Base-by-base conservation (phyloP, 1,140 invertebrate genomes). In the Drosophila prosaltans region DNA sequence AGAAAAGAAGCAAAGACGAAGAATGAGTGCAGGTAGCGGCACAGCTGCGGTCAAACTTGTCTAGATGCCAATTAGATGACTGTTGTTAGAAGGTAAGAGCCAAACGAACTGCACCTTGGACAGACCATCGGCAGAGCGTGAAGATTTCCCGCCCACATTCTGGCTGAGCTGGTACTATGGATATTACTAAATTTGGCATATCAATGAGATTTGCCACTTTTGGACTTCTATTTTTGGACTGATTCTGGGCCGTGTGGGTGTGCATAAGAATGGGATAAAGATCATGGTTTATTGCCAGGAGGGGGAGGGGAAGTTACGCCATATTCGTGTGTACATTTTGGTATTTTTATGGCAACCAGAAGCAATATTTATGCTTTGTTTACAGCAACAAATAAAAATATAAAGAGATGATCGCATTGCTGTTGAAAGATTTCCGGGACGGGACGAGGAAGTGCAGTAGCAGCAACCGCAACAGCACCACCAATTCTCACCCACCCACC, bases 41-140 rank as follows among this genome's bases (percentile, higher is more conserved):
- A 36, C 81, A 84, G 71, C 82, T 74, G 63, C 73, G 81, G 71
- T 79, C 82, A 78, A 85, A 81, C 81, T 65, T 67, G 82, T 86
- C 78, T 81, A 78, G 59, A 81, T 85, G 74, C 82, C 81, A 84
- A 81, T 86, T 85, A 82, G 82, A 85, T 82, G 82, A 85, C 79
- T 85, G 72, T 74, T 85, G 72, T 74, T 36, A 0, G 32, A 36
- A 36, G 6, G 21, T 9, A 51, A 26, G 45, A 51, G n/a, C 21
- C 5, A 8, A 24, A 24, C 16, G 5, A 21, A 81, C 76, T 61
- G 45, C 30, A 39, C 62, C 43, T 32, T 24, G 30, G 41, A 7
- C 10, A 10, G 61, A 11, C 3, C 45, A 36, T 30, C 26, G 32
- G 63, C 65, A 59, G 72, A 26, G 43, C 30, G 59, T 65, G 57